Base-by-base conservation (phyloP, 1,140 invertebrate genomes). In the Drosophila willistoni region DNA sequence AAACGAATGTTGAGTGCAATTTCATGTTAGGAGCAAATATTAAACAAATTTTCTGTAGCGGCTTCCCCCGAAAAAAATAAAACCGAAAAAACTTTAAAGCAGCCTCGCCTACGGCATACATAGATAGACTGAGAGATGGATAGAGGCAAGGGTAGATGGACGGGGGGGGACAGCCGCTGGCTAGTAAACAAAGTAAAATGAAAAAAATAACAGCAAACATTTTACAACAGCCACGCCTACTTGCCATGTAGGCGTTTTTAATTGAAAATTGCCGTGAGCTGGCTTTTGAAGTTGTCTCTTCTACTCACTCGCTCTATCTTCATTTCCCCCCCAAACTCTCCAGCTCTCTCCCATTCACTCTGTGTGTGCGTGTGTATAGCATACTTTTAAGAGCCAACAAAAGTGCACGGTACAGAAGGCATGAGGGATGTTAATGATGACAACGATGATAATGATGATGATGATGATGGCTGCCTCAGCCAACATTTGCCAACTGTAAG, bases 221-320 rank as follows among this genome's bases (percentile, higher is more conserved):
- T 68, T 41, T 71, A 60, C 42, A 64, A 44, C 34, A 59, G 54
- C 65, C 60, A 72, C 54, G 25, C 56, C 29, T 29, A 7, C 6
- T 29, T 25, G 9, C 44, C 44, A 51, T 64, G 71, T 89, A 83
- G 84, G 84, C 83, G 84, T 87, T 87, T 87, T 87, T 87, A 87
- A 89, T 89, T 87, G 83, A 86, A 86, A 86, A 86, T 79, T 86
- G 83, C 83, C 82, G 73, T 79, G 79, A 73, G 83, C 82, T 78
- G 64, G 34, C 81, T 86, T 78, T 87, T 87, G 84, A 87, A 83
- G 83, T 86, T 86, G 39, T 41, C 55, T 41, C 44, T 64, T 25
- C n/a, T 64, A 14, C 42, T 19, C 22, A 3, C 9, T 36, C 9
- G 34, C 34, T 14, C 22, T n/a, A 29, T 29, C 29, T 29, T 29